Evolutionary conservation across 2,888 invertebrate species (phyloP), one percentile per base, ranked within the genome.

Genomic region (Phyllotreta cruciferae): DNA sequence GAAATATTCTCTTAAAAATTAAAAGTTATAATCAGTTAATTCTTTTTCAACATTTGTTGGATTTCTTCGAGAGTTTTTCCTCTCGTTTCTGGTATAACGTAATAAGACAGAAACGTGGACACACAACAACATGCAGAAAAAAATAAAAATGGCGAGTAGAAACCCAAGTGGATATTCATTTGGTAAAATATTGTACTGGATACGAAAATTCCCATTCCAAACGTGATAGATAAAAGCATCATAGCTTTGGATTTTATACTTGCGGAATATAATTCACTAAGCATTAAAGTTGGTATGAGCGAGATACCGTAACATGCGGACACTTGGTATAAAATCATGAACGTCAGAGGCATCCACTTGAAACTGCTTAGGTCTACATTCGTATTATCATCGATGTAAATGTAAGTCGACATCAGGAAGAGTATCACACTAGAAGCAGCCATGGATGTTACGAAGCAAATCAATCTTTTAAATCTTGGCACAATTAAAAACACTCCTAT

Each of bases 61-160:
- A 80, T 80, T 70, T 80, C 78, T 58, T 79, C 79, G 14, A 80
- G 66, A 7, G 78, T 78, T 63, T 77, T 79, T 1, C 79, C 79
- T 69, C 74, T 77, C 1, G 80, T 80, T 68, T 81, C 79, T 0
- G 79, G 79, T 41, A 81, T 69, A 58, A 74, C 67, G 67, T 66
- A 76, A 62, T 75, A 73, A 3, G 75, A 71, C 54, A 74, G 66
- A 13, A 76, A 54, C 4, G 73, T 66, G 11, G 73, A 69, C 6
- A 74, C 3, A 35, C 76, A 72, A 42, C 72, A 71, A 47, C 71
- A 71, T 6, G 68, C 11, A 1, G 74, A 66, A 66, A 77, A 80
- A 11, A 78, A 67, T 6, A 72, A 69, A 65, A 80, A 80, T 24
- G 78, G 75, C 1, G 71, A 70, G 57, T 70, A 78, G 36, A 79